A percentile compares a stretch with the other conserved stretches of the same genome.
phyloP scores from a whole-genome alignment of 2,888 invertebrate species.

The Apamea epomidion region DNA sequence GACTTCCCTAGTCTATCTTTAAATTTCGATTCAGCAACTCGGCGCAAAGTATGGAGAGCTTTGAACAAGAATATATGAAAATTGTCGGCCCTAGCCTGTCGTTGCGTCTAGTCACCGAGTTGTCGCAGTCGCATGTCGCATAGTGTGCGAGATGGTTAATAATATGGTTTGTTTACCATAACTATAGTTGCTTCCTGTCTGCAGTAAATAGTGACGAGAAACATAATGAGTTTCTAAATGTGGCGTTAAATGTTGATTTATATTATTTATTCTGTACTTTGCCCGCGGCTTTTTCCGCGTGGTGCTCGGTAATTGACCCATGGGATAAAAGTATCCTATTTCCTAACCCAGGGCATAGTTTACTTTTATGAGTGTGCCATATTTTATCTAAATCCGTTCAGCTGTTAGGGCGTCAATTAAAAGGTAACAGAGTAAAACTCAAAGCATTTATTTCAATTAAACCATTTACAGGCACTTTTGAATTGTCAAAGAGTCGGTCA shows the following conservation, averaged over 20 bases:
- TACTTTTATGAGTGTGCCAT: too few relatives aligned
- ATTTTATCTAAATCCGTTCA: not conserved
- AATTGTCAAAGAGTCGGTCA: too few relatives aligned
- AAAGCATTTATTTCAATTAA: too few relatives aligned
- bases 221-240: conserved; percentile 39
- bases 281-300: not conserved
- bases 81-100: not conserved
- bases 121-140: not conserved
- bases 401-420: not conserved
- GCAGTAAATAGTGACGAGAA: conserved; percentile 13
- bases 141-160: not conserved
- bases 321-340: not conserved
- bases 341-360: not conserved
- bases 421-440: not conserved
- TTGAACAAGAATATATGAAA: not conserved
- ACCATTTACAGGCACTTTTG: too few relatives aligned
- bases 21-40: not conserved
- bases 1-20: too few relatives aligned
- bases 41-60: too few relatives aligned
- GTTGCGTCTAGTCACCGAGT: not conserved
- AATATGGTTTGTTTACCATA: conserved; percentile 18
- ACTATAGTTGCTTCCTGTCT: conserved; percentile 39
- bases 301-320: accelerated
- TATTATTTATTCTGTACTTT: conserved; percentile 4
- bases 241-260: conserved; percentile 12